Base-by-base conservation (phyloP, 2,113 vertebrate species). In the Rhinopomastus cyanomelas region DNA sequence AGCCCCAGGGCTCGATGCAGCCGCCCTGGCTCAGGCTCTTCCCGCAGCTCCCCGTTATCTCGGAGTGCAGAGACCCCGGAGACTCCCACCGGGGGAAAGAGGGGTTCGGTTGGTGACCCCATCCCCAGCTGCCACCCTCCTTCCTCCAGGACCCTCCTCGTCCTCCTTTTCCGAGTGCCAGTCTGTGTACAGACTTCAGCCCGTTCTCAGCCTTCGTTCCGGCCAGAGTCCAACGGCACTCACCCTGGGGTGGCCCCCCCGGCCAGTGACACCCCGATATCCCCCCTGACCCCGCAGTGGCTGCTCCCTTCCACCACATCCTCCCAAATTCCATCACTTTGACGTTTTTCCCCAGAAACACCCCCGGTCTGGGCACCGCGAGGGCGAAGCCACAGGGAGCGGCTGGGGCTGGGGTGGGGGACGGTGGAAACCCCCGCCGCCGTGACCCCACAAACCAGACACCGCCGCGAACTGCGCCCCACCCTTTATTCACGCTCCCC, bases 341-440 rank as follows among this genome's bases (percentile, higher is more conserved):
- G 79, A 85, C 85, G 67, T 83, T 94, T 89, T 91, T 91, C 81
- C 61, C 57, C 7, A 86, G 89, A 91, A 94, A 89, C 85, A 57
- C 85, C 83, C 4, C 74, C 87, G 60, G 74, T 18, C 44, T 7
- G 36, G 79, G 68, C 30, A 78, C 85, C 15, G 61, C 88, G 53
- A 42, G 81, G 81, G 65, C 55, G 42, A 78, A 88, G 36, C 82
- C 68, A 0, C 92, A 71, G 34, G 75, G 64, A 23, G 18, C 21
- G 0, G 93, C 18, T 16, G 23, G 22, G 73, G 11, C 37, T 4
- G 12, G n/a, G 8, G 32, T 25, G 48, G 18, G 29, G 18, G 18
- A 48, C 46, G 18, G 4, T 0, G 36, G 82, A 62, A 80, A 83
- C 9, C 16, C 9, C 59, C 49, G 3, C 16, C 52, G n/a, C n/a